Evolutionary conservation across 2,113 vertebrate genomes (phyloP).

Genomic region (Toxostoma redivivum): DNA sequence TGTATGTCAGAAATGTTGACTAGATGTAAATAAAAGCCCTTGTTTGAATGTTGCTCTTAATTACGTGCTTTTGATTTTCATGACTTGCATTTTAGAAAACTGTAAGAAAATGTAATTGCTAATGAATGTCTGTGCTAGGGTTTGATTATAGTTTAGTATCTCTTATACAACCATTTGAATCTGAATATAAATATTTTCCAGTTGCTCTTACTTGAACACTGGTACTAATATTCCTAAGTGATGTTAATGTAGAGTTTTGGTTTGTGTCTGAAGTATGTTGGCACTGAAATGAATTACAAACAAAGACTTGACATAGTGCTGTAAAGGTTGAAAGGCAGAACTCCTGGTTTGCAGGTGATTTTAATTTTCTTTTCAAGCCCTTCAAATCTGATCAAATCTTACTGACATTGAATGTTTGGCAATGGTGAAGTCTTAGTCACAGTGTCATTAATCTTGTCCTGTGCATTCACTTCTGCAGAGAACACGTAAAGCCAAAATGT

Average conservation of each 20-base stretch:
- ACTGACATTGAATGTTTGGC: not conserved
- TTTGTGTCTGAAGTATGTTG: not conserved
- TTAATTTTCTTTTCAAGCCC: not conserved
- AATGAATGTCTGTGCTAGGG: not conserved
- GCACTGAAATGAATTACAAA: not conserved
- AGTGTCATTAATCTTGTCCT: not conserved
- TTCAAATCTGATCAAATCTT: not conserved
- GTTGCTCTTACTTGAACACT: not conserved
- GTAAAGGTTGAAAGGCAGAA: not conserved
- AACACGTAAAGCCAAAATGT: not conserved
- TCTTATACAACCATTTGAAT: not conserved
- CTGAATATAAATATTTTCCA: not conserved
- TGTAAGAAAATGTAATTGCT: conserved; percentile 30
- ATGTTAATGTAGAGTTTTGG: not conserved
- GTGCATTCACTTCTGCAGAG: not conserved
- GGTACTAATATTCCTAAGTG: not conserved
- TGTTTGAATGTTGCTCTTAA: conserved; percentile 30
- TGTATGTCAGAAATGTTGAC: conserved; percentile 22
- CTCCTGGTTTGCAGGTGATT: not conserved
- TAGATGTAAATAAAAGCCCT: conserved; percentile 8
- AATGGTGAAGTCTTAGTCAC: not conserved
- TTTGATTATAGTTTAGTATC: not conserved
- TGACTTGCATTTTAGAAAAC: conserved; percentile 4
- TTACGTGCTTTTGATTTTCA: conserved; percentile 40
- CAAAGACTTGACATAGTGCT: not conserved